Conservation (phyloP, 2,113 vertebrate genomes). For the Ahaetulla prasina region DNA sequence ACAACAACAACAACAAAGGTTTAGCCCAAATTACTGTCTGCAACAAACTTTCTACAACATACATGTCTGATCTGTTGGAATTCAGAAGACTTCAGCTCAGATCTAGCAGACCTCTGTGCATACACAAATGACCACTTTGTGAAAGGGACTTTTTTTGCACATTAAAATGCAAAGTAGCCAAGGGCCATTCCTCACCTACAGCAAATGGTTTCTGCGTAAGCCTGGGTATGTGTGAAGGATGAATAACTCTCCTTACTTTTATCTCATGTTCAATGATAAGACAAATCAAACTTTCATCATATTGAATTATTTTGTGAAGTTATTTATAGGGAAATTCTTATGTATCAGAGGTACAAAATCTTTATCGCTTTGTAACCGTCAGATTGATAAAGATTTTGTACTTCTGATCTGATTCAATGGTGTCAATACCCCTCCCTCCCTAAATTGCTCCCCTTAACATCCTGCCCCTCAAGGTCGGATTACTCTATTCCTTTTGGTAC, state of each 20-base stretch:
- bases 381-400: background rate
- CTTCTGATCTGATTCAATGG: background rate
- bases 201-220: background rate
- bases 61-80: conserved; percentile 76
- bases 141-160: conserved; percentile 49
- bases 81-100: conserved; percentile 73
- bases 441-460: background rate
- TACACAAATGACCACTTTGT: conserved; percentile 41
- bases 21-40: conserved; percentile 78
- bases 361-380: background rate
- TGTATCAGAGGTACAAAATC: background rate
- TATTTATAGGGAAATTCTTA: conserved; percentile 9
- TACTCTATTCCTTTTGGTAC: background rate
- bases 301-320: background rate
- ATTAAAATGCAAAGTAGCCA: conserved; percentile 61
- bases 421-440: background rate
- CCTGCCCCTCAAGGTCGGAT: background rate
- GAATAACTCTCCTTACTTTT: conserved; percentile 6
- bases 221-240: background rate
- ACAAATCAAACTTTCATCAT: background rate
- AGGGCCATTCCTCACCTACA: conserved; percentile 37
- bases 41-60: conserved; percentile 72
- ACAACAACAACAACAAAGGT: conserved; percentile 38
- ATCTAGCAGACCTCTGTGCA: conserved; percentile 9
- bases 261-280: background rate